Evolutionary conservation across 2,888 invertebrate species (phyloP).

Genomic region (Adineta ricciae): DNA sequence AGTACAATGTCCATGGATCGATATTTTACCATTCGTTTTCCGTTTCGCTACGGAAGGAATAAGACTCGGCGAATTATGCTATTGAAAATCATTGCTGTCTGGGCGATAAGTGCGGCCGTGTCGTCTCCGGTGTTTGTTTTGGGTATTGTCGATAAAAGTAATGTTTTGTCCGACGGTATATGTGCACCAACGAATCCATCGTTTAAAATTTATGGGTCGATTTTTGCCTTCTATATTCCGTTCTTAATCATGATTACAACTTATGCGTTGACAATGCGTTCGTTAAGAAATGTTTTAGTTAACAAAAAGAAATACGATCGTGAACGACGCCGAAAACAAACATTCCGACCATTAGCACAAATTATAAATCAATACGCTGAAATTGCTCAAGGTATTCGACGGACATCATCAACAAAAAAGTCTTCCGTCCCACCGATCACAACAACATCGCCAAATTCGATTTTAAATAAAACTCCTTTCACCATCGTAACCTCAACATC

Average conservation of each 20-base stretch:
- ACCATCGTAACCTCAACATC: not conserved
- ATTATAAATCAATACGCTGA: conserved; percentile 5
- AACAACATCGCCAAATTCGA: not conserved
- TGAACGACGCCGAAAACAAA: not conserved
- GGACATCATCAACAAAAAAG: not conserved
- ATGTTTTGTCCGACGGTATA: conserved; percentile 37
- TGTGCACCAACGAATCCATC: conserved; percentile 36
- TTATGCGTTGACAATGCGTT: conserved; percentile 76
- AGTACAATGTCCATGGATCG: conserved; percentile 57
- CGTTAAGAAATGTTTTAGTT: conserved; percentile 58
- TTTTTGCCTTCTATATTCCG: conserved; percentile 89
- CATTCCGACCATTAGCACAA: not conserved
- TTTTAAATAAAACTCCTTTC: not conserved
- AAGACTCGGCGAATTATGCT: conserved; percentile 46
- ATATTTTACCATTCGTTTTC: conserved; percentile 77
- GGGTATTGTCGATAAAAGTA: conserved; percentile 57
- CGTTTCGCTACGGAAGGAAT: conserved; percentile 59
- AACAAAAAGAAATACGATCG: conserved; percentile 4
- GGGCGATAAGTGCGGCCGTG: conserved; percentile 66
- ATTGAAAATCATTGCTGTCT: conserved; percentile 80
- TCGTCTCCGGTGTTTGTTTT: conserved; percentile 52
- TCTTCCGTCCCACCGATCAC: not conserved
- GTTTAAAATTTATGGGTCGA: conserved; percentile 72
- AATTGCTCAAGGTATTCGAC: not conserved
- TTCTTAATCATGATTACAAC: conserved; percentile 84